Percentiles rank a stretch among this genome's conserved stretches.
Conservation (phyloP, 2,113 vertebrate species). For the Ciconia maguari region DNA sequence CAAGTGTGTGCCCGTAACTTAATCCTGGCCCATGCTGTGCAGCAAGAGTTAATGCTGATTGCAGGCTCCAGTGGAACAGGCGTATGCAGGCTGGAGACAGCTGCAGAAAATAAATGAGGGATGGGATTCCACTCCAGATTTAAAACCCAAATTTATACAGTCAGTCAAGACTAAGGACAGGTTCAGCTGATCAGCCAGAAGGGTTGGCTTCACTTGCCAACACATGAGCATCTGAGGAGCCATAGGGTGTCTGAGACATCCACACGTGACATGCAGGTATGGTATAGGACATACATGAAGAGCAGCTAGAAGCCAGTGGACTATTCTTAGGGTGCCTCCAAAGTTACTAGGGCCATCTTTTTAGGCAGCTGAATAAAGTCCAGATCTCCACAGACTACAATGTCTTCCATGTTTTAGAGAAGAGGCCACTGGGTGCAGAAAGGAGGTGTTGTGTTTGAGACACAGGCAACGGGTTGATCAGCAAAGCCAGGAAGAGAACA, state of each 20-base stretch:
- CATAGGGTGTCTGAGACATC: not conserved
- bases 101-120: constrained; percentile 1
- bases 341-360: not conserved
- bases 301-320: not conserved
- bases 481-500: not conserved
- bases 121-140: not conserved
- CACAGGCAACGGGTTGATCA: accelerated
- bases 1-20: not conserved
- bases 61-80: not conserved
- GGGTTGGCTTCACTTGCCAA: not conserved
- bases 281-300: not conserved
- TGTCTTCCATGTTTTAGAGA: accelerated
- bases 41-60: not conserved
- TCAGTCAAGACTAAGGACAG: not conserved
- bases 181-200: not conserved
- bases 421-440: not conserved
- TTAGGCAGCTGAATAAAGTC: not conserved
- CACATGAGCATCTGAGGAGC: not conserved
- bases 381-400: not conserved
- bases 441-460: not conserved
- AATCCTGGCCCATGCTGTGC: not conserved
- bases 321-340: not conserved
- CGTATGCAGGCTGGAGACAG: not conserved
- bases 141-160: not conserved
- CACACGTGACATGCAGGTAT: not conserved